A percentile compares a stretch with the other conserved stretches of the same genome.
Conservation (phyloP, 2,888 invertebrate genomes). For the Ennomos erosarius region DNA sequence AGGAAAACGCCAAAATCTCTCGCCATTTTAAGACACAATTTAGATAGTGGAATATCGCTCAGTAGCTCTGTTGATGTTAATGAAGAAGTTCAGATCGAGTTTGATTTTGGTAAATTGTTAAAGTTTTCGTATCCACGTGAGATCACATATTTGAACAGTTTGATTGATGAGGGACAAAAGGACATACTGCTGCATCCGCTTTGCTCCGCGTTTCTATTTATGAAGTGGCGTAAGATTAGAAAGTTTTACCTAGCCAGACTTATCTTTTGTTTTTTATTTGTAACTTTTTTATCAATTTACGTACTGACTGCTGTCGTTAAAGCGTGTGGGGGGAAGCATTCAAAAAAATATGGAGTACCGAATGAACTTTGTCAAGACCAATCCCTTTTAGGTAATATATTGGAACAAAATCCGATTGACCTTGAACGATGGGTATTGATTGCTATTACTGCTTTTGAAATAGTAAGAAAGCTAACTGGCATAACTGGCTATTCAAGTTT, state of each 20-base stretch:
- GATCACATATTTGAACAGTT: constrained; percentile 93
- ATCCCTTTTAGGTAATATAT: constrained; percentile 89
- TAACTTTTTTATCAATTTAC: constrained; percentile 91
- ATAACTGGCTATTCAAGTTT: constrained; percentile 92
- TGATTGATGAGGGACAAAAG: constrained; percentile 95
- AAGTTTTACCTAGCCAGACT: constrained; percentile 94
- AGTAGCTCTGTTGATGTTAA: constrained; percentile 90
- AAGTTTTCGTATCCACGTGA: constrained; percentile 94
- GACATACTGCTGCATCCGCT: constrained; percentile 94
- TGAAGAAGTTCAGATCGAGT: constrained; percentile 91
- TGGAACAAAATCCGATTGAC: constrained; percentile 91
- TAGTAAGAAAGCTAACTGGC: constrained; percentile 91
- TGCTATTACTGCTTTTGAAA: constrained; percentile 91
- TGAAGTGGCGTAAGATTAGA: constrained; percentile 96
- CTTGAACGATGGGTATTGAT: constrained; percentile 92
- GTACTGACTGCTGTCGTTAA: constrained; percentile 91
- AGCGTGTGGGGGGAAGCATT: constrained; percentile 85
- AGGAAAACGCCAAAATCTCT: constrained; percentile 94
- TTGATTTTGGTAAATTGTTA: constrained; percentile 92
- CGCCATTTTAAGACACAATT: constrained; percentile 90
- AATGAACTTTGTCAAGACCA: constrained; percentile 90
- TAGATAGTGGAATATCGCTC: constrained; percentile 91
- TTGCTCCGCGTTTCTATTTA: constrained; percentile 94
- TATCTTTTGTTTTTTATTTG: constrained; percentile 92
- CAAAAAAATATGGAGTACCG: constrained; percentile 82